These are phyloP conservation scores for Meriones psammophilus DNA, from an alignment of 2,797 vertebrate genomes.

Conservation along the genomic window DNA sequence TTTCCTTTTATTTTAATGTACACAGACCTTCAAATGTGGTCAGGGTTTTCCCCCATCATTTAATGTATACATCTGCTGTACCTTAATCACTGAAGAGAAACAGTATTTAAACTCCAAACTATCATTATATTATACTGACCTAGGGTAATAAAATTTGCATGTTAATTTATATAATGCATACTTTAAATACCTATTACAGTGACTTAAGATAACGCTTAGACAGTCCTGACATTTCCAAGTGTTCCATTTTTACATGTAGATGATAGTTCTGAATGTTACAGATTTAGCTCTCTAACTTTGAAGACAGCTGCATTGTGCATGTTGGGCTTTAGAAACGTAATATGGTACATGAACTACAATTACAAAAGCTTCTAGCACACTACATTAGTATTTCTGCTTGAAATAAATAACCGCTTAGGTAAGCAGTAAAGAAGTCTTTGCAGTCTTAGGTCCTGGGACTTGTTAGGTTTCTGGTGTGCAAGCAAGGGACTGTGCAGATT, in stretches of 20 bases:
- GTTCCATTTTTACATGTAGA: slow-evolving; percentile 1
- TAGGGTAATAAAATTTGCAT: slow-evolving; percentile 60
- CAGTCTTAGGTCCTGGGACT: slow-evolving; percentile 37
- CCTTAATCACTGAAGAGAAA: slow-evolving; percentile 59
- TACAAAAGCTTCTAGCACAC: slow-evolving; percentile 1
- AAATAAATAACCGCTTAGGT: slow-evolving; percentile 25
- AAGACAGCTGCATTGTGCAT: neutral
- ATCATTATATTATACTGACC: neutral
- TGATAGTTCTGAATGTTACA: slow-evolving; percentile 29
- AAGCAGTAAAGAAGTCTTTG: slow-evolving; percentile 51
- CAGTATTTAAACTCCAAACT: neutral
- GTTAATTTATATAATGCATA: slow-evolving; percentile 27
- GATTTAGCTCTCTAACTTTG: slow-evolving; percentile 23
- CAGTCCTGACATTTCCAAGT: slow-evolving; percentile 17
- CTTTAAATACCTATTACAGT: slow-evolving; percentile 32
- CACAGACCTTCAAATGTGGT: slow-evolving; percentile 29
- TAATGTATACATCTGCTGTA: neutral
- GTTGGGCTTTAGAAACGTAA: slow-evolving; percentile 21
- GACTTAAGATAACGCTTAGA: slow-evolving; percentile 53
- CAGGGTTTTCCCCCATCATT: neutral
- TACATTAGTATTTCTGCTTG: slow-evolving; percentile 40
- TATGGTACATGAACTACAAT: neutral
- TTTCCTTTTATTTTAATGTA: slow-evolving; percentile 19
- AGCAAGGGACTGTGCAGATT: slow-evolving; percentile 24
- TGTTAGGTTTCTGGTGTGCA: slow-evolving; percentile 44